A percentile compares a stretch with the other conserved stretches of the same genome.
phyloP scores from a whole-genome alignment of 2,797 vertebrate genomes.

The Simalia tracyae region DNA sequence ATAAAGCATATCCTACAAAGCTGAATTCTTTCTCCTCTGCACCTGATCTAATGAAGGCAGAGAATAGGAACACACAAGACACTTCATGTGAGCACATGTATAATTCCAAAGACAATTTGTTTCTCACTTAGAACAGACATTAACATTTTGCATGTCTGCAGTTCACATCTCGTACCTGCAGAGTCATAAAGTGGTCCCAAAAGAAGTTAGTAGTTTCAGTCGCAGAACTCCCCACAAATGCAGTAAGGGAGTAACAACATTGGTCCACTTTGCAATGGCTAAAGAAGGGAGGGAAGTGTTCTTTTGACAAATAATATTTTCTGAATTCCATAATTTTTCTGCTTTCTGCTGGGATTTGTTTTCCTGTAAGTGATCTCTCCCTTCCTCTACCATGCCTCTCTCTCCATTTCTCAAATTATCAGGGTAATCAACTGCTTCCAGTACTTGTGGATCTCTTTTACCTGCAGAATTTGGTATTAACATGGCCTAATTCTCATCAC shows the following conservation, averaged over 20 bases:
- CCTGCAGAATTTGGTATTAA: background rate
- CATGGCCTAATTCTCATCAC: background rate
- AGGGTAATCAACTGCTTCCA: background rate
- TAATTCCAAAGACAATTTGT: background rate
- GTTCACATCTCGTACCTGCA: background rate
- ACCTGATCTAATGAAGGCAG: background rate
- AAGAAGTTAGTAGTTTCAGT: background rate
- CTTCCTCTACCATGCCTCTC: background rate
- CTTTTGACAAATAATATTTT: background rate
- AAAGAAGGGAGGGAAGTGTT: background rate
- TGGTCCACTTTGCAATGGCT: background rate
- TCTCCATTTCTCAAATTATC: background rate
- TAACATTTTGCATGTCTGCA: background rate
- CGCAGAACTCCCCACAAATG: background rate
- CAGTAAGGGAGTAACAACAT: background rate
- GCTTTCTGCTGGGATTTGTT: background rate
- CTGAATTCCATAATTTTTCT: background rate
- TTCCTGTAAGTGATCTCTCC: background rate
- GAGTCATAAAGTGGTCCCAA: background rate
- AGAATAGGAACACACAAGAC: background rate
- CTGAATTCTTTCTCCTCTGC: background rate
- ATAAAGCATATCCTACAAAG: background rate
- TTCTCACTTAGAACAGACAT: background rate
- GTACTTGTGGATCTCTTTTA: background rate
- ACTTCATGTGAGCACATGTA: background rate